phyloP scores from a whole-genome alignment of 2,888 invertebrate genomes.

The Achlya flavicornis region DNA sequence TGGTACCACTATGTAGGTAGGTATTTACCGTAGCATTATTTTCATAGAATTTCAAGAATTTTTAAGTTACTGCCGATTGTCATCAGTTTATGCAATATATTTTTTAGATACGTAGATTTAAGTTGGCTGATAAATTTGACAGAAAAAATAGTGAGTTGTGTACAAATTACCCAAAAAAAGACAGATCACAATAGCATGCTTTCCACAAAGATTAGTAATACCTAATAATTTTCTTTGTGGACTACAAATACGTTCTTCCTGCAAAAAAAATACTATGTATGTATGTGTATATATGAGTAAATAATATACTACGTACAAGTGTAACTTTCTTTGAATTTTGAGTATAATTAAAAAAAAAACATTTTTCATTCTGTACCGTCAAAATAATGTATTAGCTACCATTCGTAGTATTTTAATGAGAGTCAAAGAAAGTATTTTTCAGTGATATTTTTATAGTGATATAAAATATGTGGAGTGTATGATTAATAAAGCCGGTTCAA shows the following conservation, averaged over 20 bases:
- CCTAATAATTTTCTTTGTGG: too few relatives aligned
- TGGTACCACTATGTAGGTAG: too few relatives aligned
- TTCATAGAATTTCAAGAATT: not conserved
- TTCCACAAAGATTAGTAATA: too few relatives aligned
- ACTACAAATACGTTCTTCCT: not conserved
- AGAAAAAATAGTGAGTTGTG: not conserved
- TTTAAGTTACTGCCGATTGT: not conserved
- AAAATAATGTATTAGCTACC: not conserved
- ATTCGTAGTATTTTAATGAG: not conserved
- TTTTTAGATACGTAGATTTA: not conserved
- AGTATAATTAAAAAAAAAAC: too few relatives aligned
- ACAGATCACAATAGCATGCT: not conserved
- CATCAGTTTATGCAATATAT: not conserved
- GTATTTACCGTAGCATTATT: too few relatives aligned
- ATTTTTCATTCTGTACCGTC: not conserved
- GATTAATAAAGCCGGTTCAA: slow-evolving; percentile 71
- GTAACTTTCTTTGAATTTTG: too few relatives aligned
- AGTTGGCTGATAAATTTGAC: too few relatives aligned
- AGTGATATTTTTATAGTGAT: slow-evolving; percentile 25
- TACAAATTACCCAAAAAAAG: not conserved
- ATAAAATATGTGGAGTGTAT: slow-evolving; percentile 51
- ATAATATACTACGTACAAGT: too few relatives aligned
- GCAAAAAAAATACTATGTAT: too few relatives aligned
- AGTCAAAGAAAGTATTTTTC: slow-evolving; percentile 1
- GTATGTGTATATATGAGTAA: too few relatives aligned